Base-by-base conservation (phyloP, 2,113 vertebrate species). In the Macrotus californicus region DNA sequence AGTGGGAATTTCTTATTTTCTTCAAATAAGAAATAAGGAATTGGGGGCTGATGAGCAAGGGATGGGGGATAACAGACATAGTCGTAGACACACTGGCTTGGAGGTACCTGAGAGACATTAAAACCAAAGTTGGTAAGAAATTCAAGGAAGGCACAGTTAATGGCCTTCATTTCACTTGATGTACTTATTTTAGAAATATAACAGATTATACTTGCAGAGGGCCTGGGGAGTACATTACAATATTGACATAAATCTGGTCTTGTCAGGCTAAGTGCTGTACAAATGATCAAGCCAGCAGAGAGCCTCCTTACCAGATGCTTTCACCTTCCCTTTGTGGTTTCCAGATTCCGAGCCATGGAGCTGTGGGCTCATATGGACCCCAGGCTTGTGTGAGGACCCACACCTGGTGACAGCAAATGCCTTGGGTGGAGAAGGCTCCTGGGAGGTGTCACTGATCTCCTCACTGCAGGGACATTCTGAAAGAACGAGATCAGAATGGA, bases 381-480 rank as follows among this genome's bases (percentile, higher is more conserved):
- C 98, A 75, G 98, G 98, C 81, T 98, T 98, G 29, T 97, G 77
- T 67, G 98, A 98, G 69, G 98, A 98, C 94, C 98, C 97, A 95
- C 98, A 98, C 77, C 98, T 98, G 93, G 98, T 96, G 19, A 98
- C 93, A 94, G 98, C 98, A 97, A 95, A 91, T 50, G 98, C 52
- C 87, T 98, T 98, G 92, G 98, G 98, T 96, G 98, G 96, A 43
- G 98, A 98, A 96, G 97, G 97, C 11, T 98, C 98, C 94, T 97
- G 98, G 4, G 98, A 98, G 80, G 97, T 87, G 87, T 99, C 98
- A 90, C 98, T 97, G 94, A 97, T 98, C 81, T 99, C 99, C n/a
- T 99, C 99, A 82, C 97, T 98, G 24, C 98, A 99, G 52, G 98
- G 98, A 96, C 98, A 98, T 11, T 99, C 98, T 98, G 97, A 7